phyloP scores from a whole-genome alignment of 1,140 invertebrate species.

The Belonocnema kinseyi region DNA sequence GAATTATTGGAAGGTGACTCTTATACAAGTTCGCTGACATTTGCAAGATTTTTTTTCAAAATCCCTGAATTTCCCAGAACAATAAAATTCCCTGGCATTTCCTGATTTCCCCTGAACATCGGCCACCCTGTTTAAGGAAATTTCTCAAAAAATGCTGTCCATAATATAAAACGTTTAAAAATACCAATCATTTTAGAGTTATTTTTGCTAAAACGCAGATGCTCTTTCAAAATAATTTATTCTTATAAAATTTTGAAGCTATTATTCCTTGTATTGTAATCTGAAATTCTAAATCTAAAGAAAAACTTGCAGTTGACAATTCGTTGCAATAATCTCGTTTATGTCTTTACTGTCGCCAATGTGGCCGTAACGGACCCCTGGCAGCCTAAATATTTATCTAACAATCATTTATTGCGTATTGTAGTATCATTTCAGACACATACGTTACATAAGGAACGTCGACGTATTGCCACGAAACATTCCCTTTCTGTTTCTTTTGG shows the following conservation, averaged over 20 bases:
- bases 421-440: conserved; percentile 13
- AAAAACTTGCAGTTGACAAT: conserved; percentile 43
- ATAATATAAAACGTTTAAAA: no score
- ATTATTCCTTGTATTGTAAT: background rate
- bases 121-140: no score
- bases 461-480: conserved; percentile 3
- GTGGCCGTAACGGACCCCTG: conserved; percentile 53
- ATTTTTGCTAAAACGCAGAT: no score
- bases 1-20: no score
- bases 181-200: no score
- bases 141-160: no score
- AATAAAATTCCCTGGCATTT: no score
- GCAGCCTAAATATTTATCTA: conserved; percentile 62
- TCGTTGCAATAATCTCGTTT: conserved; percentile 45
- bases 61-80: no score
- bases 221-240: no score
- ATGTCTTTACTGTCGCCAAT: conserved; percentile 60
- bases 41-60: no score
- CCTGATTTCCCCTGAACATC: no score
- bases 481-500: conserved; percentile 25
- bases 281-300: background rate
- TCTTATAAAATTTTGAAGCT: background rate
- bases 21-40: no score
- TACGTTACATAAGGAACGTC: conserved; percentile 19
- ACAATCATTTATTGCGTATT: conserved; percentile 22